Percentiles rank a stretch among this genome's conserved stretches.
Conservation (phyloP, 2,113 vertebrate species). For the Callopanchax toddi region DNA sequence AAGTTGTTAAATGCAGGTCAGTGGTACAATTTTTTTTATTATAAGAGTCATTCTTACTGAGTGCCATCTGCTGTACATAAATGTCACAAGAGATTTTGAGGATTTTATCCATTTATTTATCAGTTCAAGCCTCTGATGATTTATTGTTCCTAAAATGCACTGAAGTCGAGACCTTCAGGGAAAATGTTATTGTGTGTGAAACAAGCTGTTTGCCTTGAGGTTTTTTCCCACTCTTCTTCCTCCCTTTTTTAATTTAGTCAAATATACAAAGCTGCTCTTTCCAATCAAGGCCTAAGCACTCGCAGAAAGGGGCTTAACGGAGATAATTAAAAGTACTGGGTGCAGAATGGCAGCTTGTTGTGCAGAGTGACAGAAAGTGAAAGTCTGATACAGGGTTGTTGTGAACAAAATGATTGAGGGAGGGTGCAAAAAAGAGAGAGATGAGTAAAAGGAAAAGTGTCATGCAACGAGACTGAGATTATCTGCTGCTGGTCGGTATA, state of each 20-base stretch:
- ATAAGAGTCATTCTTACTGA: background rate
- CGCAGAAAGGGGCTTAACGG: conserved; percentile 58
- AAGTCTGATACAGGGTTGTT: conserved; percentile 36
- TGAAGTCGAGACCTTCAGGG: conserved; percentile 28
- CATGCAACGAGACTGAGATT: conserved; percentile 34
- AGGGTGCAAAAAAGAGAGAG: conserved; percentile 21
- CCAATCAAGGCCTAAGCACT: conserved; percentile 72
- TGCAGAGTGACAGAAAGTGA: conserved; percentile 57
- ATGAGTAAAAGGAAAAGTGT: conserved; percentile 11
- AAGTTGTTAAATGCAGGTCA: conserved; percentile 12
- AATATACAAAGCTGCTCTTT: conserved; percentile 72
- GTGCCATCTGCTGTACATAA: conserved; percentile 2
- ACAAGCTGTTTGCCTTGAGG: conserved; percentile 37
- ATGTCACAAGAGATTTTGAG: conserved; percentile 2
- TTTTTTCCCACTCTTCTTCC: too few relatives aligned
- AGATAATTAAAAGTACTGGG: conserved; percentile 69
- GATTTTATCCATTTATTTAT: conserved; percentile 21
- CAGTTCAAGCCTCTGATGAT: conserved; percentile 31
- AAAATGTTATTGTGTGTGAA: conserved; percentile 29
- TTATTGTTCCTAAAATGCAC: conserved; percentile 48
- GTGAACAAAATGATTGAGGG: conserved; percentile 25
- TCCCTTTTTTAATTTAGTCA: conserved; percentile 73
- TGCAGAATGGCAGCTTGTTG: conserved; percentile 50
- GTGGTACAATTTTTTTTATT: background rate
- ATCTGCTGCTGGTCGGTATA: background rate